Evolutionary conservation across 2,113 vertebrate genomes (phyloP), one percentile per base, ranked within the genome.

Genomic region (Microcebus lehilahytsara): DNA sequence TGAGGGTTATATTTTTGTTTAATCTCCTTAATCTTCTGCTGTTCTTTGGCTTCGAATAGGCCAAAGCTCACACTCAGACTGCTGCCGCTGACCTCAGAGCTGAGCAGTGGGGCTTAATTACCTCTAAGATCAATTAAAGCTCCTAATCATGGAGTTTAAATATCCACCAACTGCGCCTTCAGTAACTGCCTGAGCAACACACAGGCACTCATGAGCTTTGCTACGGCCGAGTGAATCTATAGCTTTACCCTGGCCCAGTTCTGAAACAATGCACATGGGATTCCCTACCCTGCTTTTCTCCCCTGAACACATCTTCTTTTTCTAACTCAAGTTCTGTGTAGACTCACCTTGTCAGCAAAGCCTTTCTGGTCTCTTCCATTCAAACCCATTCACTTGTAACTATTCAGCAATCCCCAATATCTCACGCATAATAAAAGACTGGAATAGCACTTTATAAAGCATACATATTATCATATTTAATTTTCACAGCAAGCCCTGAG

Each of bases 21-120:
- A 96, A 97, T 95, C 98, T 83, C 60, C 89, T 96, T 96, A 96
- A 92, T 92, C 97, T 51, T 91, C 91, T 92, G 90, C 30, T 78
- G 80, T 85, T 91, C 94, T 95, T 92, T 86, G 93, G 89, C 95
- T 92, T 96, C 85, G 66, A 96, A 56, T 75, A 96, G 88, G 93
- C 85, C 62, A 37, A 62, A 96, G 93, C 81, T 25, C 34, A 37
- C 12, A 42, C 53, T 95, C 20, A 56, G 51, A 79, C 23, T 25
- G 30, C 72, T 19, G 46, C 89, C 22, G 60, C 74, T 91, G 92
- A 96, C 94, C 96, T 97, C 78, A 22, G 96, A 87, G 77, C 85
- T 74, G 10, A 37, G 46, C 51, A 72, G 74, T 20, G 46, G 51
- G 22, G 84, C 71, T 72, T 96, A 81, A 83, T 85, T 40, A 58